Evolutionary conservation across 2,797 vertebrate genomes (phyloP), one percentile per base, ranked within the genome.

Genomic region (Peromyscus nudipes): DNA sequence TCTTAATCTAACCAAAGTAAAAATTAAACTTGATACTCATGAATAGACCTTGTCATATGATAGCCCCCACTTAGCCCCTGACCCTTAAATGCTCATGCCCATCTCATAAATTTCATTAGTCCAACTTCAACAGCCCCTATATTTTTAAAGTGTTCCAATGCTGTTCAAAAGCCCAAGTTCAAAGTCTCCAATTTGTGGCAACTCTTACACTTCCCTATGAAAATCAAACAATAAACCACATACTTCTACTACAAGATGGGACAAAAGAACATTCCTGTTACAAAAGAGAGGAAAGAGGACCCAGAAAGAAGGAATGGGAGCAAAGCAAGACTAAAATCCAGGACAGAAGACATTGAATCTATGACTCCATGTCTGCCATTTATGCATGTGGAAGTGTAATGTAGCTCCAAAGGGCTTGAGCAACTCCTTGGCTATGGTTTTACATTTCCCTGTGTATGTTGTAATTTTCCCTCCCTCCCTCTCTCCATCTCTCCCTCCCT

Each of bases 401-500:
- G 29, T 46, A 34, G 29, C 29, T 85, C 40, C 29, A 34, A 67
- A 79, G 76, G 29, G 46, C 46, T 49, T 34, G 16, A 46, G 29
- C 1, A 1, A 34, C 19, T 3, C 64, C 6, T 49, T 2, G 25
- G 6, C 19, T 52, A 31, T 27, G 19, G 17, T 31, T 31, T 60
- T 40, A 40, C 13, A 75, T 57, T 57, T 75, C n/a, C 23, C 34
- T 73, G 4, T 31, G 1, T 60, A 16, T 17, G 52, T 21, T 73
- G 14, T 19, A 62, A 89, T 46, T 60, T 76, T 34, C 0, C 55
- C 27, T 60, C 27, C 55, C 9, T 40, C 13, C 4, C 11, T 25
- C 6, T 27, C 21, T 29, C 14, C 12, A 16, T 4, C 4, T 23
- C 21, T 4, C 34, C 1, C 23, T 34, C 0, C 52, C 25, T 57